phyloP scores from a whole-genome alignment of 2,113 vertebrate genomes.

The Gymnobelideus leadbeateri region DNA sequence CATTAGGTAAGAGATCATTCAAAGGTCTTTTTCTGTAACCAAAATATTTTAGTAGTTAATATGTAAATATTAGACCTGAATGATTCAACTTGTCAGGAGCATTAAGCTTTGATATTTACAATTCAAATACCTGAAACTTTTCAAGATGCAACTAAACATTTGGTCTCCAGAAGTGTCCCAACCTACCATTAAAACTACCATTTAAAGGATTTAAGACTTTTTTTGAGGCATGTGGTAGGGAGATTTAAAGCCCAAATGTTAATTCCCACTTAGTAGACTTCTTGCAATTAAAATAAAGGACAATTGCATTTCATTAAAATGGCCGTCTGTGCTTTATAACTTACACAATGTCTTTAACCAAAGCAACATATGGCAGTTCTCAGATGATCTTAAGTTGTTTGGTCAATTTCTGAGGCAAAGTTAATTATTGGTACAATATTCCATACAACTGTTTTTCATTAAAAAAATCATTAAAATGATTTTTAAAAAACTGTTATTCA shows the following conservation, averaged over 20 bases:
- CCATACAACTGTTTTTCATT: background rate
- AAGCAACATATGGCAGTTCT: background rate
- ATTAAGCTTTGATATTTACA: background rate
- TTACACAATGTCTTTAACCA: background rate
- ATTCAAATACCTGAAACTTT: background rate
- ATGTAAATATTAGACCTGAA: background rate
- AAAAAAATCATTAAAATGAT: background rate
- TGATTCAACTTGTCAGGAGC: background rate
- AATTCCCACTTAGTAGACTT: background rate
- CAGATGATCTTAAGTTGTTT: background rate
- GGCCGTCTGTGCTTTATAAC: background rate
- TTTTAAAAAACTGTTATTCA: background rate
- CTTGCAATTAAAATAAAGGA: background rate
- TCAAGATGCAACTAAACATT: background rate
- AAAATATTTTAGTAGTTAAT: background rate
- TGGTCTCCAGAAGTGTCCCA: background rate
- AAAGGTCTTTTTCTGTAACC: background rate
- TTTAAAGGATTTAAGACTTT: background rate
- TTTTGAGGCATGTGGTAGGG: background rate
- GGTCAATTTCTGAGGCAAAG: background rate
- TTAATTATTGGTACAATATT: background rate
- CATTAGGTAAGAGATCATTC: background rate
- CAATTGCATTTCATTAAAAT: background rate
- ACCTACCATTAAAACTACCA: background rate
- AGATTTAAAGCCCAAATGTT: background rate